Base-by-base conservation (phyloP, 1,140 invertebrate species). In the Zaprionus tsacasi region DNA sequence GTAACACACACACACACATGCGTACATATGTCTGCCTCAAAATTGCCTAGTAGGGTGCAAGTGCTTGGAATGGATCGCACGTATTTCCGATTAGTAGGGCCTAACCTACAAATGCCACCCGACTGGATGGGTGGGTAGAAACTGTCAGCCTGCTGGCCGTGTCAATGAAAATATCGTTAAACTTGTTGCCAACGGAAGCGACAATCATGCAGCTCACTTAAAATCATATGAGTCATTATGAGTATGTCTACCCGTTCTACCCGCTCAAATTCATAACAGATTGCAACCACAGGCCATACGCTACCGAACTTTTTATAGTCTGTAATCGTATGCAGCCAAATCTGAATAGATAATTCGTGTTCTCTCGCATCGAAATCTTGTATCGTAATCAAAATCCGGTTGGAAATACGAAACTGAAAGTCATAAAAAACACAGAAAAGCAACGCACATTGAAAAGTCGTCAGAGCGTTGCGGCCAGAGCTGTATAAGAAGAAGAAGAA, bases 381-480 rank as follows among this genome's bases (percentile, higher is more conserved):
- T 21, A 21, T 1, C 27, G 17, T 56, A 72, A 72, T 65, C n/a
- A 4, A 45, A 67, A 69, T 64, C 38, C 13, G 35, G 63, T 59
- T 58, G 40, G 50, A 54, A 58, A 70, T 74, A 30, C 30, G 61
- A 76, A 76, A 61, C 63, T 50, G 63, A 72, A 73, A 64, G 83
- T 82, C 83, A 68, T 88, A 89, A 88, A 88, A 87, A 64, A 66
- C 1, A 35, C 7, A 35, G 13, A 45, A 45, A 43, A 75, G 61
- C 52, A 76, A 76, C 56, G 76, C 83, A 76, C 64, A 89, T 83
- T 77, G 64, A 72, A 88, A 88, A 88, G 67, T 89, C 85, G 81
- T 73, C 78, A 75, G 83, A 88, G 80, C 83, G 83, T 83, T 75
- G 80, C 82, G 38, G 57, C 38, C 21, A n/a, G 61, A 30, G 1